Percentiles rank a stretch among this genome's conserved stretches.
Conservation (phyloP, 2,797 vertebrate genomes). For the Alca torda region DNA sequence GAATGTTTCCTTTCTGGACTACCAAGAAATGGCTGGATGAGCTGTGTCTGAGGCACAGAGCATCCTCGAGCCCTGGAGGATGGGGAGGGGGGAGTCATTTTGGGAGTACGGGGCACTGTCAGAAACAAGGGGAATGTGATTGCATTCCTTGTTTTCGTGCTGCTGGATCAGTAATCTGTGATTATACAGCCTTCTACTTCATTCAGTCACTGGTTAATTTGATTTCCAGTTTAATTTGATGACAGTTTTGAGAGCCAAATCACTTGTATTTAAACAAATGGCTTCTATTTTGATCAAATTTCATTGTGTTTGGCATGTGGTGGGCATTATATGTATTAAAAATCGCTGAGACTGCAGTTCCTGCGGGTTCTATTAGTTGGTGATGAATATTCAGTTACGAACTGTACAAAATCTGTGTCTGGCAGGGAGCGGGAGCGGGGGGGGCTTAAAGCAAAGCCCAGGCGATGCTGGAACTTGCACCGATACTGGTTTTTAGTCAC, state of each 20-base stretch:
- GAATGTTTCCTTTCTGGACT: neutral
- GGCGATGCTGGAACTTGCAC: neutral
- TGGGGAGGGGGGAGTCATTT: neutral
- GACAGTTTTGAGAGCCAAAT: conserved; percentile 42
- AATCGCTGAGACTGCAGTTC: neutral
- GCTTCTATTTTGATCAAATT: conserved; percentile 42
- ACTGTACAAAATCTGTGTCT: neutral
- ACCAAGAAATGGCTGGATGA: neutral
- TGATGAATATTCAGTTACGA: conserved; percentile 22
- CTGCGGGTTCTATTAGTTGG: neutral
- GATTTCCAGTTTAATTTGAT: conserved; percentile 59
- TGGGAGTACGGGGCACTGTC: neutral
- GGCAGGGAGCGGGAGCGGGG: neutral
- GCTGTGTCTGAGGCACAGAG: neutral
- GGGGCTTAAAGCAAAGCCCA: neutral
- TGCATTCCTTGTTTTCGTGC: neutral
- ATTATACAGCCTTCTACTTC: conserved; percentile 34
- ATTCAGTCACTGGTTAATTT: conserved; percentile 43
- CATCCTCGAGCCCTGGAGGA: neutral
- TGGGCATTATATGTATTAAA: neutral
- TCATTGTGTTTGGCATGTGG: conserved; percentile 26
- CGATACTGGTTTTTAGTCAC: neutral
- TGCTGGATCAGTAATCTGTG: neutral
- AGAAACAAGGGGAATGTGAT: neutral
- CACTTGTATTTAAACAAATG: conserved; percentile 49